Evolutionary conservation across 2,888 invertebrate genomes (phyloP).

Genomic region (Torymus aiolomorphi): DNA sequence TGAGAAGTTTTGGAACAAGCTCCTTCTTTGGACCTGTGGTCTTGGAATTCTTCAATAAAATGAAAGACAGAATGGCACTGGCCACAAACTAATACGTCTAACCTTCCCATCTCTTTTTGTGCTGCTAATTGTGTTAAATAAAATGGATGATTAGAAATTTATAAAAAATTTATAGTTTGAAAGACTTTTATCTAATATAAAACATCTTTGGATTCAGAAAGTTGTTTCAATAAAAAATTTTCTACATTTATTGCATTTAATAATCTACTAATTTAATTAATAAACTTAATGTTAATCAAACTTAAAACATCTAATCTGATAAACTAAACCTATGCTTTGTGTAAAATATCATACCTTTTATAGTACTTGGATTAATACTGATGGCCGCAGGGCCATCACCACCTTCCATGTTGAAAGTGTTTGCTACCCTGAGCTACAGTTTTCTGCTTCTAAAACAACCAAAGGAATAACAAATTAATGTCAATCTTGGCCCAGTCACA

Average conservation of each 20-base stretch:
- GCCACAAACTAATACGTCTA: slow-evolving; percentile 90
- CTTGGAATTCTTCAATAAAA: slow-evolving; percentile 86
- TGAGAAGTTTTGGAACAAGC: slow-evolving; percentile 81
- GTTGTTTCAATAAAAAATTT: too few relatives aligned
- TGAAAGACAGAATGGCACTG: slow-evolving; percentile 88
- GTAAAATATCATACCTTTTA: slow-evolving; percentile 69
- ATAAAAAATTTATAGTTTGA: too few relatives aligned
- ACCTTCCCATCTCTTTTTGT: slow-evolving; percentile 84
- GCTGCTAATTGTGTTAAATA: slow-evolving; percentile 78
- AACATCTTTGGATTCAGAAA: too few relatives aligned
- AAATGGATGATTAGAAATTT: slow-evolving; percentile 14
- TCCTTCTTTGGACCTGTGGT: slow-evolving; percentile 81
- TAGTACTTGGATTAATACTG: slow-evolving; percentile 69
- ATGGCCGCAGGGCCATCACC: slow-evolving; percentile 72
- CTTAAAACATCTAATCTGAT: too few relatives aligned
- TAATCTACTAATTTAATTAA: too few relatives aligned
- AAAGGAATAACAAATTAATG: neutral
- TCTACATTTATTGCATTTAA: too few relatives aligned
- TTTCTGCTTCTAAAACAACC: slow-evolving; percentile 38
- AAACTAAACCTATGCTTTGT: neutral
- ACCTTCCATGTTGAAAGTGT: slow-evolving; percentile 70
- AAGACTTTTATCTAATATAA: too few relatives aligned
- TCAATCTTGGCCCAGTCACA: neutral
- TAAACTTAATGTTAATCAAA: too few relatives aligned
- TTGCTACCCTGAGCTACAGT: slow-evolving; percentile 16